Conservation (phyloP, 2,113 vertebrate species). For the Chionodraco myersi region DNA sequence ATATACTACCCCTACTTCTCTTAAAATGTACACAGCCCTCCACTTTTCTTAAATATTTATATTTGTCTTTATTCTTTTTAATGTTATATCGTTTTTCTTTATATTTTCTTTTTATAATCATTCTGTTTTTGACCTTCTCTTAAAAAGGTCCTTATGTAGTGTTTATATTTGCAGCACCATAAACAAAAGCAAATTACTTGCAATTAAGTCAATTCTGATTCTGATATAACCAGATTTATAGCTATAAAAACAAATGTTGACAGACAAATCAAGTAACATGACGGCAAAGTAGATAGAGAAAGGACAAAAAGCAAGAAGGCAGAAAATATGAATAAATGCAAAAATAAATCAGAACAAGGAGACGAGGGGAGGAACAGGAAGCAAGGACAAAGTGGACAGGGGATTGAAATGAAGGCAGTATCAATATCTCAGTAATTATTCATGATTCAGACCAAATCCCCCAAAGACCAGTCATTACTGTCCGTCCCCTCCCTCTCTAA, state of each 20-base stretch:
- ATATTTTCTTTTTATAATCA: too few relatives aligned
- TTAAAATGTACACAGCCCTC: too few relatives aligned
- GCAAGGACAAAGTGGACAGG: neutral
- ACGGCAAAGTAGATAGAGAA: neutral
- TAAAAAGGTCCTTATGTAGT: too few relatives aligned
- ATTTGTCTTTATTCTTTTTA: too few relatives aligned
- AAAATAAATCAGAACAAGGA: neutral
- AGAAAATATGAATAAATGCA: neutral
- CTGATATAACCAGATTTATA: neutral
- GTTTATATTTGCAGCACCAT: too few relatives aligned
- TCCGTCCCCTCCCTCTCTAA: neutral
- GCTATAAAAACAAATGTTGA: neutral
- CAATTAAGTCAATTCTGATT: too few relatives aligned
- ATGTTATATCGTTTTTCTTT: too few relatives aligned
- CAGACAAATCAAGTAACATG: neutral
- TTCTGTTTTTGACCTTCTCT: too few relatives aligned
- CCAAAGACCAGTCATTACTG: constrained; percentile 15
- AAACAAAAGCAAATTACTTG: too few relatives aligned
- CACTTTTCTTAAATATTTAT: too few relatives aligned
- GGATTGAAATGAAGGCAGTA: constrained; percentile 14
- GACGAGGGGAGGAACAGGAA: neutral
- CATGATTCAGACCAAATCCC: constrained; percentile 14
- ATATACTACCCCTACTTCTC: too few relatives aligned
- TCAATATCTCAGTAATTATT: constrained; percentile 67
- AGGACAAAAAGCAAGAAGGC: neutral